Percentiles rank a stretch among this genome's conserved stretches.
These are phyloP conservation scores for Pogona vitticeps DNA, from an alignment of 2,113 vertebrate genomes.

Conservation along the genomic window DNA sequence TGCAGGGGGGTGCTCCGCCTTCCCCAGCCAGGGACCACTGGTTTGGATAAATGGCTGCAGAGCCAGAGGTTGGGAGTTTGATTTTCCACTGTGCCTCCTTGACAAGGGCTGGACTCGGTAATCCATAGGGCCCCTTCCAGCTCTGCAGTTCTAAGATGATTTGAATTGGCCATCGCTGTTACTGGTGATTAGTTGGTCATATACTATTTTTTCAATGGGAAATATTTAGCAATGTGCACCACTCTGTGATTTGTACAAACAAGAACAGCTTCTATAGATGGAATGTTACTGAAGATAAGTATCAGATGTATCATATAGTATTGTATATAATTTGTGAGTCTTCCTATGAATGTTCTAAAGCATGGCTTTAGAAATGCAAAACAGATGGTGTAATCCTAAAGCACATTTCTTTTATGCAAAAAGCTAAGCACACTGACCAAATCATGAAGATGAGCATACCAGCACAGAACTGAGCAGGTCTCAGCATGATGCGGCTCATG, in stretches of 20 bases:
- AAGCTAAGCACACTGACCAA: neutral
- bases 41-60: too few relatives aligned
- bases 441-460: neutral
- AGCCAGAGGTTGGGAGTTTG: too few relatives aligned
- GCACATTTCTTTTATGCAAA: neutral
- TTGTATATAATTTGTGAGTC: neutral
- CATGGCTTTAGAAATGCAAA: neutral
- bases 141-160: too few relatives aligned
- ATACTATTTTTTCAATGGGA: neutral
- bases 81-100: too few relatives aligned
- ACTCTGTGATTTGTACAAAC: neutral
- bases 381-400: neutral
- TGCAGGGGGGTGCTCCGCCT: too few relatives aligned
- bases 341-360: neutral
- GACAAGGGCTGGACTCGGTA: too few relatives aligned
- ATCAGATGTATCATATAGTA: neutral
- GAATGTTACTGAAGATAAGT: neutral
- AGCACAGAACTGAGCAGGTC: conserved; percentile 9
- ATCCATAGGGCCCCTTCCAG: too few relatives aligned
- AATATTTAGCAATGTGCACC: neutral
- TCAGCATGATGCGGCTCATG: neutral
- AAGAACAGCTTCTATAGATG: neutral
- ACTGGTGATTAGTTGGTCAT: neutral
- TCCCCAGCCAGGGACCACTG: too few relatives aligned
- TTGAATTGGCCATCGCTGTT: neutral